Base-by-base conservation (phyloP, 2,797 vertebrate species). In the Parauchenoglanis ngamensis region DNA sequence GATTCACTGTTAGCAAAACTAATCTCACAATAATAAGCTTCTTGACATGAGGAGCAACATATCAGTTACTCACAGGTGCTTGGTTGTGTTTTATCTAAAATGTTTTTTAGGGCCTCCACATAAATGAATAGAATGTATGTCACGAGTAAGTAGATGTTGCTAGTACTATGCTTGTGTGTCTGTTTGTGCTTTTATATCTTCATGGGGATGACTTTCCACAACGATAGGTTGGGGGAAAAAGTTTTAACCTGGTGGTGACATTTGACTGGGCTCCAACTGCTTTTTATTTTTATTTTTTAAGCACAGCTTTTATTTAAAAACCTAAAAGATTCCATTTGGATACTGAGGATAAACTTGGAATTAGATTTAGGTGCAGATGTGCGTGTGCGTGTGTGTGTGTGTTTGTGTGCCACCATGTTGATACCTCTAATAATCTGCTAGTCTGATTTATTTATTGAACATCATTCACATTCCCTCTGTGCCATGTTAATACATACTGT, bases 1-100 rank as follows among this genome's bases (percentile, higher is more conserved):
- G 78, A 44, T 80, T 80, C 35, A 80, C 12, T 80, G 17, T 25
- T 80, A n/a, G 78, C 44, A 61, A 61, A 79, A 40, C 13, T 59
- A 13, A 63, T 35, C 13, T 63, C 54, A 63, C n/a, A 65, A 63
- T 46, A 81, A 61, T 81, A 81, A 81, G 78, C 78, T 59, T 65
- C 40, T 44, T 12, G n/a, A 13, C 25, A 65, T 31, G n/a, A 82
- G 13, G 46, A 31, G 46, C 28, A 19, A 25, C n/a, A 46, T 67
- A 83, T 83, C 80, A 52, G 80, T 31, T 83, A 52, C 44, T 21
- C 52, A 21, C 44, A 31, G 61, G 52, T 67, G 44, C n/a, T 49
- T 65, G 12, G n/a, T n/a, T 52, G 12, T 56, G 28, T 56, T 61
- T 46, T 15, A 80, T 19, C 40, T 61, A 44, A 73, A 80, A 59